Base-by-base conservation (phyloP, 2,113 vertebrate genomes). In the Leuciscus idus region DNA sequence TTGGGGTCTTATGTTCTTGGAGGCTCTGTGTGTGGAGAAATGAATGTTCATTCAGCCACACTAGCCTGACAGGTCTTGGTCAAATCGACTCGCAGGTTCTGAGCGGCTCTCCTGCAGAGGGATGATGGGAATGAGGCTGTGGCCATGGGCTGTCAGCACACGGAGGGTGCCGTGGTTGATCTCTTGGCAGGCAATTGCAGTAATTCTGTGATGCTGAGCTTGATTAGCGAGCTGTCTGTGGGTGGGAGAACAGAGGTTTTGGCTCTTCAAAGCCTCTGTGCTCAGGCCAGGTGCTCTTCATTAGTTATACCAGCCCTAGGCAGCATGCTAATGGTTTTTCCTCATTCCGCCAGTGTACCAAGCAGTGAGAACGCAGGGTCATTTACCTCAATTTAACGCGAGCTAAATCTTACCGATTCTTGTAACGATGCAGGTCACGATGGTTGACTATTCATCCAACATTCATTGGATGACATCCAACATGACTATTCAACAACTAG, bases 221-320 rank as follows among this genome's bases (percentile, higher is more conserved):
- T 70, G 61, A 64, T 81, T 76, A 77, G 48, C 28, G 50, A 59
- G 66, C 39, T 30, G 46, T 82, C 46, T 70, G 81, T 82, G 62
- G 80, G 62, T 82, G 62, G 26, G 19, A 52, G 81, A 70, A 82
- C 62, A 23, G 46, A 55, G 26, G 28, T 48, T 76, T 68, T 30
- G 36, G 23, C 46, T 46, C 86, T 82, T 87, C 52, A 70, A 52
- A 81, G 75, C 36, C 9, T 46, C 48, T 73, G 30, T 62, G 55
- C 48, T 75, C 46, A 52, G 72, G 10, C 70, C 85, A 90, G 85
- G 74, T 87, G 85, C 81, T 76, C 21, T 70, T 83, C 72, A 86
- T 87, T 89, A 83, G 43, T 48, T 21, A 13, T 43, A 84, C 83
- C 72, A 62, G 30, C 55, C 82, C 61, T 66, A 85, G 84, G 79